Conservation (phyloP, 2,888 invertebrate species). For the Brenthis ino region DNA sequence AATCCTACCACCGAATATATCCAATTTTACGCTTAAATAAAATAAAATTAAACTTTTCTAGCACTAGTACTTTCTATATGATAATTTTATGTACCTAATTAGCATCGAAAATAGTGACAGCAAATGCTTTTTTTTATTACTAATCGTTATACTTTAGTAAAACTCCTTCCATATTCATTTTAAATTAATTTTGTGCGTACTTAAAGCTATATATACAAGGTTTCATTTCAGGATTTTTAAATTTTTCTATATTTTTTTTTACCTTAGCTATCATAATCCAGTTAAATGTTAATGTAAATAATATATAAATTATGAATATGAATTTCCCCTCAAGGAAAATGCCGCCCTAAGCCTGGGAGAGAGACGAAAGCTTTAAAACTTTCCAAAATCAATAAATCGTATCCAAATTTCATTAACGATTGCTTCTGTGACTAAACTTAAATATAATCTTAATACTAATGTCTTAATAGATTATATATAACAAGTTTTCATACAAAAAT, state of each 20-base stretch:
- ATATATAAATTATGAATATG: constrained; percentile 5
- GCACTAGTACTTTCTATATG: no score
- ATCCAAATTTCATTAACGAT: not conserved
- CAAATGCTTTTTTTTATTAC: no score
- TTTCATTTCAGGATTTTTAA: not conserved
- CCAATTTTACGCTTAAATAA: constrained; percentile 3
- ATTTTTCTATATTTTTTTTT: not conserved
- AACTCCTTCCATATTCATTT: no score
- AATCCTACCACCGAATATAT: constrained; percentile 1
- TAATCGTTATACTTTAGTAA: no score
- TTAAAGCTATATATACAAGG: no score
- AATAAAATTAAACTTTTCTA: no score
- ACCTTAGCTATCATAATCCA: not conserved
- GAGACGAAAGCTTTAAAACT: constrained; percentile 10
- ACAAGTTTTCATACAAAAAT: constrained; percentile 4
- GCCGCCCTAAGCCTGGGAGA: constrained; percentile 18
- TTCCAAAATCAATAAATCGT: constrained; percentile 16
- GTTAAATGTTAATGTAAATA: not conserved
- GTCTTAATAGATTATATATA: not conserved
- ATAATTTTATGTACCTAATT: no score
- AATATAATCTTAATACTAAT: not conserved
- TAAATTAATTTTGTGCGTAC: no score
- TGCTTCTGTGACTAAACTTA: not conserved
- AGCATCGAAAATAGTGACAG: no score
- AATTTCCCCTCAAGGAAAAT: constrained; percentile 20